phyloP scores from a whole-genome alignment of 2,888 invertebrate species.

The Amphipoea lucens region DNA sequence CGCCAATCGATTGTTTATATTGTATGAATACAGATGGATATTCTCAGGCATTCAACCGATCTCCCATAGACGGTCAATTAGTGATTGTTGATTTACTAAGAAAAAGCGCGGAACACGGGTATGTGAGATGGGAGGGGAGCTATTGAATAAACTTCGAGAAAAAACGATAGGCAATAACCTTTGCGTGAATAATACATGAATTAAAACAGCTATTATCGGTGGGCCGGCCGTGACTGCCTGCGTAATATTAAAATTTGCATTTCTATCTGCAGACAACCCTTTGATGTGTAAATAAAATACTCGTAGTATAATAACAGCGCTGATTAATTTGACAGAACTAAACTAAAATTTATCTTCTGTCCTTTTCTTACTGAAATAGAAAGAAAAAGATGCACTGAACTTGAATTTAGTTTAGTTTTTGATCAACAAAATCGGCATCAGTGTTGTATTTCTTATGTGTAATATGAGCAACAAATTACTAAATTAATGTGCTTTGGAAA shows the following conservation, averaged over 20 bases:
- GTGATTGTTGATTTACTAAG: conserved; percentile 58
- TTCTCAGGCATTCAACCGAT: conserved; percentile 59
- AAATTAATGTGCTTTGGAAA: neutral
- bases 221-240: conserved; percentile 32
- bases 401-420: too few relatives aligned
- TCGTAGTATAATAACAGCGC: too few relatives aligned
- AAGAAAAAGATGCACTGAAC: too few relatives aligned
- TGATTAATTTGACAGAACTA: too few relatives aligned
- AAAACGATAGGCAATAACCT: conserved; percentile 56
- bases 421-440: too few relatives aligned
- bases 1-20: conserved; percentile 44
- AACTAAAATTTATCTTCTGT: too few relatives aligned
- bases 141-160: conserved; percentile 43
- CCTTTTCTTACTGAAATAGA: too few relatives aligned
- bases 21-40: conserved; percentile 18
- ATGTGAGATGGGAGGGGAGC: conserved; percentile 2
- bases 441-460: too few relatives aligned
- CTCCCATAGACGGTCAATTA: conserved; percentile 60
- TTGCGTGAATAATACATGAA: conserved; percentile 52
- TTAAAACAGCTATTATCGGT: conserved; percentile 17
- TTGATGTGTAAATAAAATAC: neutral
- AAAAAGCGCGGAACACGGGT: conserved; percentile 53
- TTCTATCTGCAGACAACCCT: neutral
- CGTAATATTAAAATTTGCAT: neutral
- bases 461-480: neutral